Evolutionary conservation across 2,888 invertebrate genomes (phyloP).

Genomic region (Drosophila ochracea): DNA sequence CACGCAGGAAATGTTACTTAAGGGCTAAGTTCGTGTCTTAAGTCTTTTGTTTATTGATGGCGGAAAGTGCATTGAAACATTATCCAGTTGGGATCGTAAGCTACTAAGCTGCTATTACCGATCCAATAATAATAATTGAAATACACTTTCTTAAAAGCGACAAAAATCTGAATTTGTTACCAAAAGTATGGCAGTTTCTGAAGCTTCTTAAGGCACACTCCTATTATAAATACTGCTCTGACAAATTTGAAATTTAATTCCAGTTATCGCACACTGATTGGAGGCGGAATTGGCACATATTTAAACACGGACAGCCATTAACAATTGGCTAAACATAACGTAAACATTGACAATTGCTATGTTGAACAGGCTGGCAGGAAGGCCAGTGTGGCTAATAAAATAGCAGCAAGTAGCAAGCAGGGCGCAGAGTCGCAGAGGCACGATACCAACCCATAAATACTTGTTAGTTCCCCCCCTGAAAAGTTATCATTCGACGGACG

Average conservation of each 20-base stretch:
- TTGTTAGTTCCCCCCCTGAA: conserved; percentile 62
- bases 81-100: background rate
- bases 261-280: conserved; percentile 15
- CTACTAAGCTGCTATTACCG: too few species aligned
- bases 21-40: conserved; percentile 71
- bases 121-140: too few species aligned
- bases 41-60: conserved; percentile 69
- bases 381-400: conserved; percentile 58
- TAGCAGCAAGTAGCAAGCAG: conserved; percentile 28
- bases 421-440: conserved; percentile 18
- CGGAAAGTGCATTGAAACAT: conserved; percentile 17
- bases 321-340: conserved; percentile 51
- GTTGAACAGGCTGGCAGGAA: conserved; percentile 45
- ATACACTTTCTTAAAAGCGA: background rate
- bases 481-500: conserved; percentile 23
- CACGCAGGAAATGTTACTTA: conserved; percentile 63
- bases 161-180: too few species aligned
- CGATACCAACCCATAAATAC: conserved; percentile 78
- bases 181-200: background rate
- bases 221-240: background rate
- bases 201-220: background rate
- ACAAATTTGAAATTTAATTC: conserved; percentile 11
- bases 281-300: conserved; percentile 13
- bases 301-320: conserved; percentile 48
- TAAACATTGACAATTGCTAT: conserved; percentile 41